Percentiles rank a stretch among this genome's conserved stretches.
Evolutionary conservation across 2,888 invertebrate genomes (phyloP).

Genomic region (Acleris sparsana): DNA sequence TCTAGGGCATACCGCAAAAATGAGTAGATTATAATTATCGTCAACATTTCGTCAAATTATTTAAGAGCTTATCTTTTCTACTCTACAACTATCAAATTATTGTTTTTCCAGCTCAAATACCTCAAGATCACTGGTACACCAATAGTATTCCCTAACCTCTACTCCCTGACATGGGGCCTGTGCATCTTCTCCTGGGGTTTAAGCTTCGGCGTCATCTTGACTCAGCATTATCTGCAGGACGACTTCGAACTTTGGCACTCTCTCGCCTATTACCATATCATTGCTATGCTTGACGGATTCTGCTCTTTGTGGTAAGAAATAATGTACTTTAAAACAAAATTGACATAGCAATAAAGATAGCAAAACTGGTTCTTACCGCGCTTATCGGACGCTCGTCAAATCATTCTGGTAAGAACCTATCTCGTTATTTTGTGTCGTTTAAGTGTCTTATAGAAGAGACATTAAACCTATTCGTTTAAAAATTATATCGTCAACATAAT

Average conservation of each 20-base stretch:
- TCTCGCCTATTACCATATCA: conserved; percentile 88
- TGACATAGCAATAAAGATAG: no score
- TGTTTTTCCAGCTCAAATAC: conserved; percentile 81
- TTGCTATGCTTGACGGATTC: conserved; percentile 89
- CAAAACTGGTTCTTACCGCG: no score
- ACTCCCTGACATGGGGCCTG: conserved; percentile 85
- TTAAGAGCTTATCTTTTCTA: no score
- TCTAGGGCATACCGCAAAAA: no score
- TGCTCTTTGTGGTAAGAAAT: conserved; percentile 86
- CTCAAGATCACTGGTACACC: conserved; percentile 85
- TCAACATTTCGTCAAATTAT: not conserved
- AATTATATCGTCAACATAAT: no score
- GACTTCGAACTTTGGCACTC: conserved; percentile 89
- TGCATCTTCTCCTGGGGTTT: conserved; percentile 87
- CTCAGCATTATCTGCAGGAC: conserved; percentile 88
- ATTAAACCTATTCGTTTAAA: no score
- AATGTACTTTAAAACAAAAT: not conserved
- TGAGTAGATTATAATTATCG: no score
- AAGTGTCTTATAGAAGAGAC: no score
- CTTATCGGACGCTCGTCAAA: no score
- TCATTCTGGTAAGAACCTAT: no score
- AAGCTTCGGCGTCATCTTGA: conserved; percentile 86
- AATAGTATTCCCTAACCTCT: conserved; percentile 86
- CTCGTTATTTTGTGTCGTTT: no score
- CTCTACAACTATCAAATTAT: no score